These are phyloP conservation scores for Heliconius aoede DNA, from an alignment of 2,888 invertebrate species.

Conservation along the genomic window DNA sequence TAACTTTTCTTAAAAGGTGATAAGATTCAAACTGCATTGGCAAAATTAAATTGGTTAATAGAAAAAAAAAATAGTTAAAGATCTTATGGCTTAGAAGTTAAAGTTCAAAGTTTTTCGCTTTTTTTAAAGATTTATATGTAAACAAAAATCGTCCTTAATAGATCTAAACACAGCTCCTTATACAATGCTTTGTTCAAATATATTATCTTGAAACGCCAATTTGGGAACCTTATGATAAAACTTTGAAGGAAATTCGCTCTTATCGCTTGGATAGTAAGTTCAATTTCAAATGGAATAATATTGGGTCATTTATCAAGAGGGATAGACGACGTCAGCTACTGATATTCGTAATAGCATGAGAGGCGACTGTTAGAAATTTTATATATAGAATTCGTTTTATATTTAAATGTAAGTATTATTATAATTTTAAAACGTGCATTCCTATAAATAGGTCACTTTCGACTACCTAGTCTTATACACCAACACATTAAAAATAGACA, in stretches of 20 bases:
- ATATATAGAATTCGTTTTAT: slow-evolving; percentile 4
- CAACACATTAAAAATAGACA: background rate
- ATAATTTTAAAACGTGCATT: background rate
- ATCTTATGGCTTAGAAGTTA: slow-evolving; percentile 15
- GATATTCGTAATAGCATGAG: slow-evolving; percentile 51
- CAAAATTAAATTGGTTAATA: background rate
- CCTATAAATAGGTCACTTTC: background rate
- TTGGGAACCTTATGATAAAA: slow-evolving; percentile 36
- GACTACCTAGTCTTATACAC: background rate
- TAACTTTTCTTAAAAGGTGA: background rate
- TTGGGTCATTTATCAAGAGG: slow-evolving; percentile 66
- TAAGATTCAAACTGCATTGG: slow-evolving; percentile 38
- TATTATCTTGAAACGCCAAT: slow-evolving; percentile 48
- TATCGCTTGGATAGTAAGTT: slow-evolving; percentile 24
- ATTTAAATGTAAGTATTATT: slow-evolving; percentile 16
- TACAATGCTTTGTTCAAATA: slow-evolving; percentile 55
- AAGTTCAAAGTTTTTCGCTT: slow-evolving; percentile 18
- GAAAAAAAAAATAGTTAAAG: slow-evolving; percentile 3
- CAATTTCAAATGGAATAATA: slow-evolving; percentile 22
- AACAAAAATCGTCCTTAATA: slow-evolving; percentile 35
- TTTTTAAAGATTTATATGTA: slow-evolving; percentile 12
- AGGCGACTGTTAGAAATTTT: slow-evolving; percentile 21
- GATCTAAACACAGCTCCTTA: slow-evolving; percentile 33
- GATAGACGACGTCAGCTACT: slow-evolving; percentile 65
- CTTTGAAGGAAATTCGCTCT: slow-evolving; percentile 31